Base-by-base conservation (phyloP, 2,888 invertebrate species). In the Amphipoea lucens region DNA sequence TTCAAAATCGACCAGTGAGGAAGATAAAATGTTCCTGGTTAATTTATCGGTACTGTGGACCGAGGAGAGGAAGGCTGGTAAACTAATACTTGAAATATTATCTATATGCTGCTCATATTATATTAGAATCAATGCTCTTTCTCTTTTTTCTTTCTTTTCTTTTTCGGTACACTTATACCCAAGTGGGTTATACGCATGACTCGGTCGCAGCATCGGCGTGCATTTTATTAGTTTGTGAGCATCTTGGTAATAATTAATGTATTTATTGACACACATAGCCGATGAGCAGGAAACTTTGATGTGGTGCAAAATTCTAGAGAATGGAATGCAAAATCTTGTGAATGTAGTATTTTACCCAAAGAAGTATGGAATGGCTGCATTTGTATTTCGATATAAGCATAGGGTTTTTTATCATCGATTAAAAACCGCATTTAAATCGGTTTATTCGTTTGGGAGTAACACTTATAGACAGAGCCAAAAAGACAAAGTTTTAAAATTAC, bases 61-160 rank as follows among this genome's bases (percentile, higher is more conserved):
- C n/a, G n/a, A n/a, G n/a, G n/a, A n/a, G n/a, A n/a, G n/a, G n/a
- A n/a, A n/a, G n/a, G n/a, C n/a, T n/a, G n/a, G n/a, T n/a, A n/a
- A n/a, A n/a, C n/a, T n/a, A n/a, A n/a, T n/a, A n/a, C n/a, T n/a
- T n/a, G n/a, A n/a, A n/a, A n/a, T n/a, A n/a, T n/a, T n/a, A n/a
- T n/a, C n/a, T n/a, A 29, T 60, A 60, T 11, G n/a, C 90, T 90
- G 77, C 62, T 79, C 4, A 63, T 29, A 17, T 62, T 17, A 17
- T 17, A 40, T n/a, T 60, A 40, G 1, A 40, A 60, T 74, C 4
- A 60, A 86, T 86, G 73, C 87, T 48, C 79, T 62, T 90, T 74
- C n/a, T n/a, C n/a, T n/a, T n/a, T n/a, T n/a, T n/a, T n/a, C n/a
- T n/a, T n/a, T 48, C 79, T 62, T 90, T 74, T 48, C 79, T 62